Evolutionary conservation across 53 echinoderm and acorn worm genomes (phyloP).

Genomic region (Crossaster papposus): DNA sequence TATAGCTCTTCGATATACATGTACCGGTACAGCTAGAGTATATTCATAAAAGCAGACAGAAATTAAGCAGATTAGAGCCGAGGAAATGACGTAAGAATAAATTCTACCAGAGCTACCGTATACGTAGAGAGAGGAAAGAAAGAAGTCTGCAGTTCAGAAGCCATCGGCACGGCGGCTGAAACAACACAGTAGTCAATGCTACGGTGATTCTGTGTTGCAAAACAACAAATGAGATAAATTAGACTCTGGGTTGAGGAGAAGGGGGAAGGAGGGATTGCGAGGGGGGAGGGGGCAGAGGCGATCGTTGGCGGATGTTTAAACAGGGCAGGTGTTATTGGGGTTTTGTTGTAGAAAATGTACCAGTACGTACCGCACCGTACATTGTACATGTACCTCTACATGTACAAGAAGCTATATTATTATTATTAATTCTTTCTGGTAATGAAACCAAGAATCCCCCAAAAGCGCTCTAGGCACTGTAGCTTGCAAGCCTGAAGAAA

Average conservation of each 20-base stretch:
- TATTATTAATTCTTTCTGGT: too few species aligned
- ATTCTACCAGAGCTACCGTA: too few species aligned
- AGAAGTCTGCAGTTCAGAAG: neutral
- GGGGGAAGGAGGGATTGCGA: neutral
- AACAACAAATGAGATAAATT: neutral
- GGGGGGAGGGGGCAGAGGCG: neutral
- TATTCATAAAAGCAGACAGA: neutral
- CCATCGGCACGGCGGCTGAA: conserved; percentile 35
- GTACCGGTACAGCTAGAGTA: neutral
- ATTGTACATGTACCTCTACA: neutral
- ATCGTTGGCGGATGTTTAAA: conserved; percentile 42
- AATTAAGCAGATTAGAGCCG: neutral
- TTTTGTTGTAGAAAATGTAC: neutral
- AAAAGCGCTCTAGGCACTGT: too few species aligned
- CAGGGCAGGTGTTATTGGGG: conserved; percentile 21
- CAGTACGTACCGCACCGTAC: neutral
- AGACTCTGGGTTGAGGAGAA: neutral
- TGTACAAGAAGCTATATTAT: neutral
- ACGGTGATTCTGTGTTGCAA: neutral
- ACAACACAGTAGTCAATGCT: conserved; percentile 27
- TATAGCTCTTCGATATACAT: neutral
- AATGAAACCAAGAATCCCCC: too few species aligned
- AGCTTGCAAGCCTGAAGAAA: too few species aligned
- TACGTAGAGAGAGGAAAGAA: neutral
- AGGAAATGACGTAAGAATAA: neutral